Percentiles rank a stretch among this genome's conserved stretches.
These are phyloP conservation scores for Acrocephalus arundinaceus DNA, from an alignment of 2,113 vertebrate genomes.

Conservation along the genomic window DNA sequence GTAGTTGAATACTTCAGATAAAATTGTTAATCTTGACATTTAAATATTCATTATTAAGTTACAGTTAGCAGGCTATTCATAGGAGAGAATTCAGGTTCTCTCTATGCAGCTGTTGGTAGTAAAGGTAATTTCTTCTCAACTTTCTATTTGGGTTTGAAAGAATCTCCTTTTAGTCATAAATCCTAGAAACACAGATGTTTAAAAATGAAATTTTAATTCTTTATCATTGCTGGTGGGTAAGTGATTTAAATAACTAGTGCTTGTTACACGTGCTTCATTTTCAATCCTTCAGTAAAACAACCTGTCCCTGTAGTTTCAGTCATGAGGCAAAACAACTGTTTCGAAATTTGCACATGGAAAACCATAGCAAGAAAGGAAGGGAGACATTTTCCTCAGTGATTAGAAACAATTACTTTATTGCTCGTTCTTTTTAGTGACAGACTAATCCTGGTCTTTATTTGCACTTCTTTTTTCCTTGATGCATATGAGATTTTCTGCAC, in stretches of 20 bases:
- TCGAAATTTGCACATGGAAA: not conserved
- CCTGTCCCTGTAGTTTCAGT: not conserved
- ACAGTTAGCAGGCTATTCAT: not conserved
- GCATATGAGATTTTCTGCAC: not conserved
- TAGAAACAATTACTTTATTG: not conserved
- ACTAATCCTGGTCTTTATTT: not conserved
- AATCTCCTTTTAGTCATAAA: not conserved
- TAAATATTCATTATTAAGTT: conserved; percentile 39
- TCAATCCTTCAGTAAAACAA: not conserved
- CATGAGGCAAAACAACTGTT: not conserved
- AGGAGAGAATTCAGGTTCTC: not conserved
- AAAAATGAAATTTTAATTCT: not conserved
- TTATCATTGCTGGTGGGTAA: not conserved
- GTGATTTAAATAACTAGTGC: not conserved
- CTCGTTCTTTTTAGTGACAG: not conserved
- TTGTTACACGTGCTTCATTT: not conserved
- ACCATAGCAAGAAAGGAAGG: not conserved
- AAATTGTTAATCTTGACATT: conserved; percentile 47
- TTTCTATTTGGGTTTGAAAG: not conserved
- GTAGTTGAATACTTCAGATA: conserved; percentile 3
- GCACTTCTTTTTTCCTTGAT: not conserved
- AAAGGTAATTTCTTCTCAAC: not conserved
- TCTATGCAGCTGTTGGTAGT: not conserved
- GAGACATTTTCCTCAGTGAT: not conserved
- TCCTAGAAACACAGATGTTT: not conserved